These are phyloP conservation scores for Miltochrista miniata DNA, from an alignment of 2,888 invertebrate species.

Conservation along the genomic window DNA sequence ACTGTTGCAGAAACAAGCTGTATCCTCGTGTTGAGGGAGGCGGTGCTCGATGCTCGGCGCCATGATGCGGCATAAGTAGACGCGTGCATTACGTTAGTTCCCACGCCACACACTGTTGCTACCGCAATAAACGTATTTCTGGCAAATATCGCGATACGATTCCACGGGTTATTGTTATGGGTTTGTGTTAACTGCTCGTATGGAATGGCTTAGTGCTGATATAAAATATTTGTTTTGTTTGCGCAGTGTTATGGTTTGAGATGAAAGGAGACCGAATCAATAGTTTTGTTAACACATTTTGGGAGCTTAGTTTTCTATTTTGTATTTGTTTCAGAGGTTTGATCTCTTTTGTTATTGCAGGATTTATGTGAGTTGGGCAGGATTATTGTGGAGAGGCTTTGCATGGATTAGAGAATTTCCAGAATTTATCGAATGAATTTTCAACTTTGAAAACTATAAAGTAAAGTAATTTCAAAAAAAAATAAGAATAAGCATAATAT, in stretches of 20 bases:
- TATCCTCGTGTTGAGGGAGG: neutral
- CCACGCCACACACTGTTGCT: neutral
- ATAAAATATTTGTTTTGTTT: conserved; percentile 1
- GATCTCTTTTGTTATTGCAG: too few species aligned
- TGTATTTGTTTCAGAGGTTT: too few species aligned
- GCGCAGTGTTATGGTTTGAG: neutral
- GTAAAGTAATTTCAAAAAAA: too few species aligned
- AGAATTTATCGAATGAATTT: too few species aligned
- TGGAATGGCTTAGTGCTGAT: conserved; percentile 1
- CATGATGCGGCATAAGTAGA: conserved; percentile 8
- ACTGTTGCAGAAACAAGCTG: neutral
- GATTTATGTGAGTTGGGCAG: too few species aligned
- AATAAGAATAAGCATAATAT: too few species aligned
- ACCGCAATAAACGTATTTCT: conserved; percentile 12
- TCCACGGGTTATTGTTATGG: conserved; percentile 10
- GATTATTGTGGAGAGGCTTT: too few species aligned
- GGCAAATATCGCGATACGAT: conserved; percentile 10
- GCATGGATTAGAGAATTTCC: too few species aligned
- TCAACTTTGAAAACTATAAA: too few species aligned
- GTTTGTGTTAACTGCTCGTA: conserved; percentile 3
- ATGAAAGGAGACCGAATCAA: neutral
- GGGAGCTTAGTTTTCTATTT: too few species aligned
- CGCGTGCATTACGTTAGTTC: neutral
- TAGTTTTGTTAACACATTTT: too few species aligned
- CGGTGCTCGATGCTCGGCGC: neutral